Evolutionary conservation across 1,140 invertebrate species (phyloP), one percentile per base, ranked within the genome.

Genomic region (Trissolcus basalis): DNA sequence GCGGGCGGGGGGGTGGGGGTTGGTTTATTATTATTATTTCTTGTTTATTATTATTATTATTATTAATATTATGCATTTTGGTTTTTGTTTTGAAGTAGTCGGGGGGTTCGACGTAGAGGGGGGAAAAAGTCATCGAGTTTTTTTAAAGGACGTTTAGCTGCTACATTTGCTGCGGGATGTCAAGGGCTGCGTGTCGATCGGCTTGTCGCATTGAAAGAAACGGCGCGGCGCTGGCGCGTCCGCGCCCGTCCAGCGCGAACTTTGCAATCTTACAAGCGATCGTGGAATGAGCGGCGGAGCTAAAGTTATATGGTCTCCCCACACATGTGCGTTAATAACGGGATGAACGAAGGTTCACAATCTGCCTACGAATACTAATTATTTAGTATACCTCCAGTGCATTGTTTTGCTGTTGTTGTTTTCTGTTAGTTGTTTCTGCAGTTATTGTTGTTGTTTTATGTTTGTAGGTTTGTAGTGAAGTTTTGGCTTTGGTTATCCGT

Each of bases 231-330:
- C 39, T 1, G 12, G n/a, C n/a, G n/a, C n/a, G n/a, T n/a, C n/a
- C n/a, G n/a, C n/a, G n/a, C n/a, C n/a, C n/a, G n/a, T n/a, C n/a
- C n/a, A 63, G 53, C 55, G 53, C 68, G 63, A 33, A 67, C 49
- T 74, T 71, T 74, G n/a, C 76, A 74, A 78, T 74, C 67, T 77
- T 63, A 71, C 67, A 64, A 71, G 39, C 78, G 77, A 78, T 83
- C 78, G 75, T 76, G 78, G 78, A 82, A 85, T 86, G 86, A 87
- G 85, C 86, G 86, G 84, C 81, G 84, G 85, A 88, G 87, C 85
- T 88, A 85, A 85, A 81, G 80, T 81, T 88, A 88, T 87, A 88
- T 88, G 87, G 87, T 88, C 87, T 88, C 87, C 87, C 87, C 87
- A 88, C 87, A 88, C 85, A 86, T 87, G 85, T 88, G 86, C 86